Conservation (phyloP, 1,140 invertebrate species). For the Battus philenor region DNA sequence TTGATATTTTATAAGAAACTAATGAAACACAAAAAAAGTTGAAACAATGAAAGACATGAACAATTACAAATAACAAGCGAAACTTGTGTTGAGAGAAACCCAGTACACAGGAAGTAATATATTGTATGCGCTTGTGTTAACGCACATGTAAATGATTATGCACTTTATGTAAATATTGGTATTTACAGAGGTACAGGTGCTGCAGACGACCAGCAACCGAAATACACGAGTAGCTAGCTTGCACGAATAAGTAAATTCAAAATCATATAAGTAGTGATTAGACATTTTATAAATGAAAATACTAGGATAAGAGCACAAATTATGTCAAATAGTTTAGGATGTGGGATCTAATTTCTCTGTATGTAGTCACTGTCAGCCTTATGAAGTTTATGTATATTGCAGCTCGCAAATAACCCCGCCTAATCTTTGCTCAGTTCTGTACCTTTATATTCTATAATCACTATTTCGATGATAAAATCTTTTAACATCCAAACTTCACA, state of each 20-base stretch:
- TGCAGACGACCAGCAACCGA: slow-evolving; percentile 64
- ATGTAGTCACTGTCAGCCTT: slow-evolving; percentile 25
- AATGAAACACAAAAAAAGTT: no score
- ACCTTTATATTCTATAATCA: slow-evolving; percentile 56
- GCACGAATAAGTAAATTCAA: slow-evolving; percentile 41
- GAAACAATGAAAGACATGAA: no score
- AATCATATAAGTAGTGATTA: slow-evolving; percentile 26
- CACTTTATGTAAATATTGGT: slow-evolving; percentile 45
- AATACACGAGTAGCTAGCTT: slow-evolving; percentile 37
- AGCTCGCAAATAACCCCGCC: slow-evolving; percentile 71
- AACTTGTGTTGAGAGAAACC: no score
- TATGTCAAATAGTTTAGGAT: slow-evolving; percentile 38
- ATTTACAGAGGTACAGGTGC: slow-evolving; percentile 49
- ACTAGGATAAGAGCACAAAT: slow-evolving; percentile 51
- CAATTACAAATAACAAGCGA: no score
- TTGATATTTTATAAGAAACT: no score
- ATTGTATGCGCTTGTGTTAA: slow-evolving; percentile 50
- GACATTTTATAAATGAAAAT: slow-evolving; percentile 27
- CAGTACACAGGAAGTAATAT: slow-evolving; percentile 57
- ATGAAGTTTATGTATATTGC: slow-evolving; percentile 32
- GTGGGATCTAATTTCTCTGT: slow-evolving; percentile 39
- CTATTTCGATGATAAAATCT: slow-evolving; percentile 26
- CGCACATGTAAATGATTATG: slow-evolving; percentile 63
- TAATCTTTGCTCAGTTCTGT: slow-evolving; percentile 67
- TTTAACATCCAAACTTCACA: slow-evolving; percentile 17